phyloP scores from a whole-genome alignment of 2,888 invertebrate species.

The Epsilonema sp. region DNA sequence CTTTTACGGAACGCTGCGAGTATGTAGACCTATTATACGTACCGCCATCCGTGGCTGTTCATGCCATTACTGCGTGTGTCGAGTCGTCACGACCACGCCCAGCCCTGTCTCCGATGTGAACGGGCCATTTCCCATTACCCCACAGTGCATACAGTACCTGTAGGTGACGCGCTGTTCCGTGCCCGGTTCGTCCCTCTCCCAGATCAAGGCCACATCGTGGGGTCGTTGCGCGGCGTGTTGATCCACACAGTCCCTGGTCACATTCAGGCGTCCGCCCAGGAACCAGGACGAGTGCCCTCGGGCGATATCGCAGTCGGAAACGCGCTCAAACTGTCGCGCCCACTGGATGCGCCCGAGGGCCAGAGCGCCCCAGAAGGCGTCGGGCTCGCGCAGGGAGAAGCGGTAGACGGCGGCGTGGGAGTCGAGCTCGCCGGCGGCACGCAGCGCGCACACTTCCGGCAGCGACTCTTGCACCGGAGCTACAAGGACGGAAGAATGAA shows the following conservation, averaged over 20 bases:
- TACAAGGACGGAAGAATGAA: no score
- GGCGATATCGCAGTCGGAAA: constrained; percentile 25
- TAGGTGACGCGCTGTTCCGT: constrained; percentile 30
- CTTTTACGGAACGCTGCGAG: no score
- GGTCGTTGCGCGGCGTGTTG: constrained; percentile 29
- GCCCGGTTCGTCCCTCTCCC: constrained; percentile 37
- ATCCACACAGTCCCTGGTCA: constrained; percentile 34
- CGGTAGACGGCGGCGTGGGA: constrained; percentile 27
- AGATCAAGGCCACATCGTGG: constrained; percentile 32
- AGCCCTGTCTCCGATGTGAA: no score
- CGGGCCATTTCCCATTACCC: no score
- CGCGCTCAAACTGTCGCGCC: constrained; percentile 26
- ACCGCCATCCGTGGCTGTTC: no score
- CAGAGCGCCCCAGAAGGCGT: constrained; percentile 31
- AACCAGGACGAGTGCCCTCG: constrained; percentile 30
- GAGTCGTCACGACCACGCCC: no score
- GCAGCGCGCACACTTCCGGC: constrained; percentile 12
- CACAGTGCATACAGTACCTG: no score
- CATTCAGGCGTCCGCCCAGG: constrained; percentile 31
- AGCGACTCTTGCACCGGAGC: background rate
- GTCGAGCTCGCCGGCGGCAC: constrained; percentile 8
- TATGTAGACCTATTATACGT: no score
- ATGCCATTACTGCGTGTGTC: no score
- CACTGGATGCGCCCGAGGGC: constrained; percentile 28
- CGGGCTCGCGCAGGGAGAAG: constrained; percentile 27